A percentile compares a stretch with the other conserved stretches of the same genome.
phyloP scores from a whole-genome alignment of 1,140 invertebrate species.

The Saxidomus purpurata region DNA sequence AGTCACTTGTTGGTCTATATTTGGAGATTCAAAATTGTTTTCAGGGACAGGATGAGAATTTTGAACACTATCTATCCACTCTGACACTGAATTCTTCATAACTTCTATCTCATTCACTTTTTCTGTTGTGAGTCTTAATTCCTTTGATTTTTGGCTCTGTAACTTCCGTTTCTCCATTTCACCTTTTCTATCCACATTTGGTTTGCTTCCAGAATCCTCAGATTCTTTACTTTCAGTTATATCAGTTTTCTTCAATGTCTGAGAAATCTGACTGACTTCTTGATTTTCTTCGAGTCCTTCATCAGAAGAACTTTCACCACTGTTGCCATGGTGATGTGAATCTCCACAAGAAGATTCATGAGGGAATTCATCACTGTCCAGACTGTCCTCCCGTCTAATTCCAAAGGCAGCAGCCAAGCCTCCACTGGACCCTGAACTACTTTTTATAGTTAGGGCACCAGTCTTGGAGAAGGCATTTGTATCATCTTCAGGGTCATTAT shows the following conservation, averaged over 20 bases:
- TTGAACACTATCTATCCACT: constrained; percentile 62
- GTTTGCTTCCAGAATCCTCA: background rate
- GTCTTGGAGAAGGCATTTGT: constrained; percentile 85
- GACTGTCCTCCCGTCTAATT: constrained; percentile 79
- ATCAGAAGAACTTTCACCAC: constrained; percentile 67
- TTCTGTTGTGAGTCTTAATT: constrained; percentile 60
- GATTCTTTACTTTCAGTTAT: background rate
- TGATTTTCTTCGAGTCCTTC: constrained; percentile 44
- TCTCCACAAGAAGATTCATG: constrained; percentile 61
- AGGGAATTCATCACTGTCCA: constrained; percentile 80
- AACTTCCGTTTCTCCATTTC: constrained; percentile 35
- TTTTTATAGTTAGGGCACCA: constrained; percentile 85
- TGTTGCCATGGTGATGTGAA: constrained; percentile 68
- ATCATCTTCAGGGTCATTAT: constrained; percentile 81
- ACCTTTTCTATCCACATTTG: constrained; percentile 25
- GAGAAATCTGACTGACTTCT: constrained; percentile 38
- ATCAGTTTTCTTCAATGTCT: constrained; percentile 20
- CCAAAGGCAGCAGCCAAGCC: constrained; percentile 83
- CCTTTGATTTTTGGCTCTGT: constrained; percentile 49
- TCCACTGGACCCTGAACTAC: constrained; percentile 84
- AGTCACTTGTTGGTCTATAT: background rate
- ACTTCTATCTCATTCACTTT: constrained; percentile 63
- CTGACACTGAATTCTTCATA: constrained; percentile 62
- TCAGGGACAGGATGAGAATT: constrained; percentile 52
- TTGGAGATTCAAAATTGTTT: constrained; percentile 13